A percentile compares a stretch with the other conserved stretches of the same genome.
Conservation (phyloP, 2,888 invertebrate genomes). For the Antheraea yamamai region DNA sequence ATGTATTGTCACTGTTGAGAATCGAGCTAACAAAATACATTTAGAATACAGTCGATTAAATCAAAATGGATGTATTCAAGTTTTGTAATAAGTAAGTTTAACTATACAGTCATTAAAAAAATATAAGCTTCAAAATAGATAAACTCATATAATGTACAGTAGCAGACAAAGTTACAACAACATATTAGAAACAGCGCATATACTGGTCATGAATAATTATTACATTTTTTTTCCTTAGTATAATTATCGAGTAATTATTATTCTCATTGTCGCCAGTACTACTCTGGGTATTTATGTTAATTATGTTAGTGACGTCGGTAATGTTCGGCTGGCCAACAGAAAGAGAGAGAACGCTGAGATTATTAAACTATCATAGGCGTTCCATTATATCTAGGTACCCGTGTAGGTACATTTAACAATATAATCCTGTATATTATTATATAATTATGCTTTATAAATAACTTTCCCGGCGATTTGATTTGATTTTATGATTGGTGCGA, state of each 20-base stretch:
- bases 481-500: no score
- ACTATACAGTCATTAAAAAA: neutral
- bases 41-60: no score
- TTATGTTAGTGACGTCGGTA: constrained; percentile 40
- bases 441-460: neutral
- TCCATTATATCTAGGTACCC: neutral
- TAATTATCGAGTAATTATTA: constrained; percentile 41
- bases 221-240: constrained; percentile 26
- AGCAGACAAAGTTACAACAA: neutral
- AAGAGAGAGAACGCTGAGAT: constrained; percentile 8
- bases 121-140: neutral
- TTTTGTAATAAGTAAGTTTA: neutral
- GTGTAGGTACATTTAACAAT: neutral
- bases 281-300: constrained; percentile 24
- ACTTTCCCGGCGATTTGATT: neutral
- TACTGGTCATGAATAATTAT: neutral
- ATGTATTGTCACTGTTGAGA: no score
- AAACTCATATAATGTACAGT: neutral
- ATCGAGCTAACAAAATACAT: no score
- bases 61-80: no score
- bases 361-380: neutral
- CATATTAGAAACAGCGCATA: neutral
- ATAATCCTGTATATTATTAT: neutral
- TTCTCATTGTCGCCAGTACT: constrained; percentile 26
- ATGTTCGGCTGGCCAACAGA: constrained; percentile 30